Evolutionary conservation across 2,797 vertebrate genomes (phyloP), one percentile per base, ranked within the genome.

Genomic region (Chelonia mydas): DNA sequence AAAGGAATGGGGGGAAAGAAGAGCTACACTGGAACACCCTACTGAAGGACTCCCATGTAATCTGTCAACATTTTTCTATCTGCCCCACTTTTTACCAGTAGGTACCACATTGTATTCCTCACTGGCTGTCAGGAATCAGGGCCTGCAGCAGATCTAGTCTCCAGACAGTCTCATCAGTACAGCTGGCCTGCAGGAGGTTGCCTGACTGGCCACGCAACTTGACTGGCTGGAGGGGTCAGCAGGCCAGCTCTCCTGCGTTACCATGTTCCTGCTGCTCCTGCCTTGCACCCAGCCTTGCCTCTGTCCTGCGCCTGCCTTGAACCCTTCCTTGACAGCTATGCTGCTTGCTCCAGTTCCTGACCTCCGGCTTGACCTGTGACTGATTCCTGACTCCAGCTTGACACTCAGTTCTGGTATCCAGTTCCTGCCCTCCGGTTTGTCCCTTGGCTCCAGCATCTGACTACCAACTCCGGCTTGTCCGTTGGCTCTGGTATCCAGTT

Each of bases 21-120:
- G 33, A 65, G n/a, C 15, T 65, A n/a, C 15, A n/a, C 31, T n/a
- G 31, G 61, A 65, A n/a, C 19, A 72, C n/a, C 80, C 0, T 8
- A 54, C 89, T 13, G 0, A 6, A 1, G 59, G 1, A 55, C 82
- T 45, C 81, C 57, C 0, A 1, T 81, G 21, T 55, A 92, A 55
- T 0, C 8, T 81, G 81, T 92, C 89, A 81, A 86, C n/a, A 65
- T 3, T 0, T 23, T 87, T 41, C 89, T 81, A 54, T 88, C 84
- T 4, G 0, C 77, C 87, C 95, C 65, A 3, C 55, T 91, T 94
- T 94, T 92, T 94, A 47, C 90, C 92, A 88, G 90, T 94, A 95
- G 95, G 92, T 89, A 93, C 90, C 90, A 83, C 3, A 76, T 86
- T 84, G 47, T 88, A 95, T 97, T 92, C 92, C 95, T 94, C 90